Evolutionary conservation across 1,140 invertebrate species (phyloP).

Genomic region (Ceratitis capitata): DNA sequence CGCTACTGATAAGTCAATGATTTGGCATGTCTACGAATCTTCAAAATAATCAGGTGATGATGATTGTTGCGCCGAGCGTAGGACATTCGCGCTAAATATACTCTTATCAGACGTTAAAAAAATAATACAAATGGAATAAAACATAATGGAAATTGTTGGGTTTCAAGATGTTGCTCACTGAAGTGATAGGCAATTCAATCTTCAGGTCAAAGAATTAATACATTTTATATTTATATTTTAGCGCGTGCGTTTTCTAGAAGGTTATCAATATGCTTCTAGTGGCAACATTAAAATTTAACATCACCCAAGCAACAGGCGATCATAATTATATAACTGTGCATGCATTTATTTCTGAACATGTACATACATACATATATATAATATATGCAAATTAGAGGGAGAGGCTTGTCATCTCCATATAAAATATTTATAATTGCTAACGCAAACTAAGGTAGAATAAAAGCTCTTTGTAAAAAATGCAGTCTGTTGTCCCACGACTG

Average conservation of each 20-base stretch:
- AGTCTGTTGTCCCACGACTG: too few relatives aligned
- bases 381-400: too few relatives aligned
- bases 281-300: neutral
- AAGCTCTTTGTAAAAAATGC: too few relatives aligned
- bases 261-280: neutral
- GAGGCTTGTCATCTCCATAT: too few relatives aligned
- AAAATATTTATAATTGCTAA: too few relatives aligned
- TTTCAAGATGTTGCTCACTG: too few relatives aligned
- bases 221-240: neutral
- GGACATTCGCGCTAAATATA: neutral
- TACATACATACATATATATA: too few relatives aligned
- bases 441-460: too few relatives aligned
- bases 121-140: neutral
- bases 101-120: neutral
- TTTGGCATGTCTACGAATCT: neutral
- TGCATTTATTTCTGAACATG: too few relatives aligned
- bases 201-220: neutral
- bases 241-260: neutral
- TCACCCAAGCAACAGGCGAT: neutral
- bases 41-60: slow-evolving; percentile 2
- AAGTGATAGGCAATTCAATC: neutral
- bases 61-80: neutral
- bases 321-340: too few relatives aligned
- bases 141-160: neutral
- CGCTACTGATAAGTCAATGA: neutral